Base-by-base conservation (phyloP, 2,888 invertebrate species). In the Punctoribates punctum region DNA sequence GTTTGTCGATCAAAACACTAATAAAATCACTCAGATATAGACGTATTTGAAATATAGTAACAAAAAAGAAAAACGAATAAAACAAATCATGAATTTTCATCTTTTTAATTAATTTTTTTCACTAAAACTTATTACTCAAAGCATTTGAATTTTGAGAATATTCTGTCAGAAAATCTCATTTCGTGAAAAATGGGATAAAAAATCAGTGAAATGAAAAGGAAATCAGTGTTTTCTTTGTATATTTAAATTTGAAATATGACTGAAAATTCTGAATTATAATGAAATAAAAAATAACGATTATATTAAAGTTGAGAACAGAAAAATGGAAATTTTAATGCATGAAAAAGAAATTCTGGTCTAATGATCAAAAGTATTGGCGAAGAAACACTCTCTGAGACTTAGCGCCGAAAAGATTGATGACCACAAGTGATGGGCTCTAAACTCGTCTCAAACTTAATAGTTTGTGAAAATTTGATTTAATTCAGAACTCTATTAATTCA, bases 241-340 rank as follows among this genome's bases (percentile, higher is more conserved):
- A 48, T n/a, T 54, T 54, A n/a, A 54, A 54, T 54, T 20, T 54
- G 8, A 54, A 20, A 54, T 54, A 54, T 54, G 54, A 20, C 54
- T 54, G 6, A 54, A 54, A 54, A 54, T 20, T 54, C 20, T 54
- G 20, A 54, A 54, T 54, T 20, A n/a, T 34, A 34, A 34, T 34
- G 34, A 34, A 34, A 34, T 34, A 34, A 34, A 34, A 34, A 34
- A 34, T 34, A 34, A 34, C 4, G 34, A 34, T 34, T 34, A 6
- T 34, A 34, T 34, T 34, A 34, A 34, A 34, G 34, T 34, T 34
- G 4, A 8, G 34, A 34, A n/a, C 34, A 6, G 8, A 34, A 34
- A 34, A 34, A 34, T 34, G 34, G 34, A 34, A 6, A 34, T 34
- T 34, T 34, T 8, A 34, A 34, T 34, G 34, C 34, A 34, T 34